Conservation (phyloP, 2,797 vertebrate species). For the Furcifer pardalis region DNA sequence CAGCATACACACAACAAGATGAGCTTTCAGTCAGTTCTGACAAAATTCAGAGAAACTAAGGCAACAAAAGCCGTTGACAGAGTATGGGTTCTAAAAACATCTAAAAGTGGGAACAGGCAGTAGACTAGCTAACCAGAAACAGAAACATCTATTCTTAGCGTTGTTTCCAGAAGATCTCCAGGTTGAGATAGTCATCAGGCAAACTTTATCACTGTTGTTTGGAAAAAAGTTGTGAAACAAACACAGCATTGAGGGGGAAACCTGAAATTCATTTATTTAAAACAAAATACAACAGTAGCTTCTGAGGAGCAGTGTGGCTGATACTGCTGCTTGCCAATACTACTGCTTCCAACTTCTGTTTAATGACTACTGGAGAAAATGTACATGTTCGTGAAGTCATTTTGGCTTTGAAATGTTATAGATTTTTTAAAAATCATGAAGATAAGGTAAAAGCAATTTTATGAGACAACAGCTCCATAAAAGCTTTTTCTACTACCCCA, state of each 20-base stretch:
- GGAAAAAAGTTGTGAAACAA: neutral
- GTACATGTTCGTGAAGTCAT: neutral
- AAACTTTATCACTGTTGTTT: neutral
- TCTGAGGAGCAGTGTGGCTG: neutral
- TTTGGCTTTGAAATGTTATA: neutral
- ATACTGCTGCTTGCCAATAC: neutral
- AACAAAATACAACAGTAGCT: neutral
- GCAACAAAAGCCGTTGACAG: slow-evolving; percentile 43
- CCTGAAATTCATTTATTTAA: neutral
- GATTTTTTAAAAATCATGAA: neutral
- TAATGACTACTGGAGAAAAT: neutral
- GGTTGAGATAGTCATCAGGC: neutral
- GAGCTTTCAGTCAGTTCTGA: slow-evolving; percentile 39
- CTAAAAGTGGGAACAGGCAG: slow-evolving; percentile 3
- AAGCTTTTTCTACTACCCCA: neutral
- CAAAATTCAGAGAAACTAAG: slow-evolving; percentile 44
- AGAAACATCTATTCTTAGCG: neutral
- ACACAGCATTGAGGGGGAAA: neutral
- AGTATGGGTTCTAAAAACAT: slow-evolving; percentile 49
- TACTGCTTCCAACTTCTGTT: neutral
- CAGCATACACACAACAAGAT: slow-evolving; percentile 40
- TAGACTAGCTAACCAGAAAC: neutral
- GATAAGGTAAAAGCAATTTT: neutral
- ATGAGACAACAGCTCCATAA: neutral
- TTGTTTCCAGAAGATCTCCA: neutral